Evolutionary conservation across 2,888 invertebrate genomes (phyloP).

Genomic region (Tipula unca): DNA sequence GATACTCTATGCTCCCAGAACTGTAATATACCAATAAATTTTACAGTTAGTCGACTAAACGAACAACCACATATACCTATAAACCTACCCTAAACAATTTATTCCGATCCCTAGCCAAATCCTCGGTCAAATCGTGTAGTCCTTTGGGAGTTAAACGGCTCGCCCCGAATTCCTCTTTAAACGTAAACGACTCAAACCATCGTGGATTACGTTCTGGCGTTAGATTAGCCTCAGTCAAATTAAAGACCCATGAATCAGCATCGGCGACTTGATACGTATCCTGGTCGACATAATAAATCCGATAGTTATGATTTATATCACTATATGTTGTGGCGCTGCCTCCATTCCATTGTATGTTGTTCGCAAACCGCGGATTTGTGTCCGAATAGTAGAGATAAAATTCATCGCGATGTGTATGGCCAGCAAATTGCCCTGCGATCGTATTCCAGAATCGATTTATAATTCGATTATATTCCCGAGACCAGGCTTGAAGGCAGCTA

Average conservation of each 20-base stretch:
- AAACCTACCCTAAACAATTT: slow-evolving; percentile 19
- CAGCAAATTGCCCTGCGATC: slow-evolving; percentile 72
- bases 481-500: slow-evolving; percentile 62
- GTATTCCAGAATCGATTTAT: slow-evolving; percentile 64
- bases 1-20: slow-evolving; percentile 26
- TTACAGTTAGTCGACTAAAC: slow-evolving; percentile 14
- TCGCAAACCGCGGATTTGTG: slow-evolving; percentile 41
- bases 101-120: slow-evolving; percentile 41
- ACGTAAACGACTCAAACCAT: slow-evolving; percentile 66
- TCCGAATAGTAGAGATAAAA: slow-evolving; percentile 57
- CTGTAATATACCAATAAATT: too few species aligned
- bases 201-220: slow-evolving; percentile 46
- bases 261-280: slow-evolving; percentile 51
- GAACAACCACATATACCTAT: not conserved
- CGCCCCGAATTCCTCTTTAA: slow-evolving; percentile 57
- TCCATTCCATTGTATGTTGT: slow-evolving; percentile 68
- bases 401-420: slow-evolving; percentile 71
- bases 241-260: slow-evolving; percentile 60
- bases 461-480: slow-evolving; percentile 57
- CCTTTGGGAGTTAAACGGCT: slow-evolving; percentile 48
- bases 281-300: slow-evolving; percentile 61
- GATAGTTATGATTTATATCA: slow-evolving; percentile 72
- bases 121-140: slow-evolving; percentile 48
- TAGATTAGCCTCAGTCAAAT: slow-evolving; percentile 60
- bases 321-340: slow-evolving; percentile 70